Percentiles rank a stretch among this genome's conserved stretches.
Evolutionary conservation across 2,797 vertebrate species (phyloP).

Genomic region (Nannoperca australis): DNA sequence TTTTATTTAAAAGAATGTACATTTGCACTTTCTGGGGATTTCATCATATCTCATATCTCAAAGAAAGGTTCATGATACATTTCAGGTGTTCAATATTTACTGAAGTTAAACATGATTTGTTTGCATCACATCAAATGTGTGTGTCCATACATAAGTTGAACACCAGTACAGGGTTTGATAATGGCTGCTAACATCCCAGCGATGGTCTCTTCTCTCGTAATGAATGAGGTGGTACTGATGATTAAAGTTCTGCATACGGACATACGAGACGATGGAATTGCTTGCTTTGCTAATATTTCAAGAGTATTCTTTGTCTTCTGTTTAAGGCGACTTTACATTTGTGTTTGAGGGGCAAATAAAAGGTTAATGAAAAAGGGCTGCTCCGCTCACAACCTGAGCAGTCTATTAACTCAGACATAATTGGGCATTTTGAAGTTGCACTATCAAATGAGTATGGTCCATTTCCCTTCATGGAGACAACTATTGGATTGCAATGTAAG

Average conservation of each 20-base stretch:
- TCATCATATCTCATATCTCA: too few species aligned
- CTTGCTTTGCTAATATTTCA: neutral
- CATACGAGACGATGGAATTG: neutral
- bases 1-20: too few species aligned
- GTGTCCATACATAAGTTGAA: neutral
- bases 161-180: neutral
- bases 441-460: conserved; percentile 11
- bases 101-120: too few species aligned
- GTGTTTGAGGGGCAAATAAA: conserved; percentile 8
- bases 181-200: neutral
- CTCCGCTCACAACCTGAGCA: conserved; percentile 14
- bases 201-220: neutral
- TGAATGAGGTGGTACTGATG: neutral
- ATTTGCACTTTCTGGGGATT: too few species aligned
- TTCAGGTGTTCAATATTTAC: too few species aligned
- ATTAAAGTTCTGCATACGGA: neutral
- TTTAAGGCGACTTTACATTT: neutral
- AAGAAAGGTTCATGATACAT: too few species aligned
- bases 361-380: conserved; percentile 18
- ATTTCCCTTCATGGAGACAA: neutral
- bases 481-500: neutral
- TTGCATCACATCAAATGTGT: too few species aligned
- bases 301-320: neutral
- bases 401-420: conserved; percentile 25
- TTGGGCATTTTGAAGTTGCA: conserved; percentile 27